phyloP scores from a whole-genome alignment of 2,113 vertebrate genomes.

The Entelurus aequoreus region DNA sequence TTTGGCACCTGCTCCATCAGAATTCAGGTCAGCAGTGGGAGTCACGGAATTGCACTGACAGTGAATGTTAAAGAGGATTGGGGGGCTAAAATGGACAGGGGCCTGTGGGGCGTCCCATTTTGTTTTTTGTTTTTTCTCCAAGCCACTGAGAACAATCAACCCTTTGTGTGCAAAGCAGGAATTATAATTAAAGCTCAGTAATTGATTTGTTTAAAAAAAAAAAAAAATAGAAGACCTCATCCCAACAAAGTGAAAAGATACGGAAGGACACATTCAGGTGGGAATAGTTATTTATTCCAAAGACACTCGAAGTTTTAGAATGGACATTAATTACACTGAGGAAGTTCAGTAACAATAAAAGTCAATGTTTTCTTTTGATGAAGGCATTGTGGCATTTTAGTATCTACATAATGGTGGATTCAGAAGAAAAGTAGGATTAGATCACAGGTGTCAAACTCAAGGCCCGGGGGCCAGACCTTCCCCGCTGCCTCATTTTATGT shows the following conservation, averaged over 20 bases:
- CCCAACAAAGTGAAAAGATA: slow-evolving; percentile 38
- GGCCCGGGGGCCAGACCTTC: too few relatives aligned
- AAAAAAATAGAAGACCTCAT: slow-evolving; percentile 42
- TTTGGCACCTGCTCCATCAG: slow-evolving; percentile 53
- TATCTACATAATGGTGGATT: too few relatives aligned
- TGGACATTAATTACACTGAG: neutral
- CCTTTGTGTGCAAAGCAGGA: slow-evolving; percentile 53
- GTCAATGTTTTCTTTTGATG: neutral
- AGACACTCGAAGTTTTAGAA: neutral
- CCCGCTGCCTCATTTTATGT: too few relatives aligned
- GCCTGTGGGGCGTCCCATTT: slow-evolving; percentile 14
- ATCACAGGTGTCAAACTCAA: too few relatives aligned
- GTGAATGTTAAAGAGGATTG: slow-evolving; percentile 36
- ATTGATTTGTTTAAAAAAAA: slow-evolving; percentile 40
- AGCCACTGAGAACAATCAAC: slow-evolving; percentile 47
- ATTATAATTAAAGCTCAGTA: slow-evolving; percentile 60
- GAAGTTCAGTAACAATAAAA: neutral
- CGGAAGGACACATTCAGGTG: slow-evolving; percentile 26
- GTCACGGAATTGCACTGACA: slow-evolving; percentile 47
- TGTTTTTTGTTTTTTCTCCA: slow-evolving; percentile 42
- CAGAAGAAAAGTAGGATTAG: too few relatives aligned
- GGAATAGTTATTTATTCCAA: neutral
- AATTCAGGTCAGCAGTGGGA: slow-evolving; percentile 64
- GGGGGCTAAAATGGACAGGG: neutral
- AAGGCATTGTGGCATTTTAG: neutral